Evolutionary conservation across 1,140 invertebrate genomes (phyloP).

Genomic region (Cotesia vestalis): DNA sequence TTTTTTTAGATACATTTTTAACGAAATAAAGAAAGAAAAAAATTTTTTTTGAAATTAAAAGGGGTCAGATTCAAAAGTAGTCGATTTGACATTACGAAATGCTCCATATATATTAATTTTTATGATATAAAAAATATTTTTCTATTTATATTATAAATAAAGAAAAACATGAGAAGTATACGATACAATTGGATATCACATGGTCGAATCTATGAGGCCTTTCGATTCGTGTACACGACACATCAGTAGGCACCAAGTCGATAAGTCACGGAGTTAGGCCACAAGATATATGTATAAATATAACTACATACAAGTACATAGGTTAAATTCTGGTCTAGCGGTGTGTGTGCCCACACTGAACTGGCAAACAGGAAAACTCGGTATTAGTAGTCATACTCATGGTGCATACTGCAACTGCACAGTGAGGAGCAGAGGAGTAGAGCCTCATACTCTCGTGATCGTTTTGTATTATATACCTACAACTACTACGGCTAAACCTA

Average conservation of each 20-base stretch:
- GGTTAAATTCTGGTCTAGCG: constrained; percentile 11
- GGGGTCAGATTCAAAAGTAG: too few relatives aligned
- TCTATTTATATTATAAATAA: too few relatives aligned
- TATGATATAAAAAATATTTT: too few relatives aligned
- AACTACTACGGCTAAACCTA: too few relatives aligned
- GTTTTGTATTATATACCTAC: constrained; percentile 22
- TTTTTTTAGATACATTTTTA: too few relatives aligned
- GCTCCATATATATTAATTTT: too few relatives aligned
- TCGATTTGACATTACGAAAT: too few relatives aligned
- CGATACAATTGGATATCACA: constrained; percentile 38
- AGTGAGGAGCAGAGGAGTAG: neutral
- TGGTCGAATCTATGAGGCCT: constrained; percentile 47
- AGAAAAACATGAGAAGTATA: too few relatives aligned
- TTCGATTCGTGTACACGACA: constrained; percentile 46
- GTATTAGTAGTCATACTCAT: too few relatives aligned
- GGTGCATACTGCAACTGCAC: neutral
- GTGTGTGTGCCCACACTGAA: constrained; percentile 23
- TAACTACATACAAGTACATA: constrained; percentile 17
- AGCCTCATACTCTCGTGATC: constrained; percentile 43
- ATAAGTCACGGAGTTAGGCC: constrained; percentile 56
- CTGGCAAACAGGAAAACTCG: constrained; percentile 10
- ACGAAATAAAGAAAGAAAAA: too few relatives aligned
- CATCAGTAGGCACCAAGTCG: constrained; percentile 51
- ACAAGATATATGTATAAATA: constrained; percentile 8
- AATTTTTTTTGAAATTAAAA: too few relatives aligned